Base-by-base conservation (phyloP, 2,113 vertebrate genomes). In the Lucifuga dentata region DNA sequence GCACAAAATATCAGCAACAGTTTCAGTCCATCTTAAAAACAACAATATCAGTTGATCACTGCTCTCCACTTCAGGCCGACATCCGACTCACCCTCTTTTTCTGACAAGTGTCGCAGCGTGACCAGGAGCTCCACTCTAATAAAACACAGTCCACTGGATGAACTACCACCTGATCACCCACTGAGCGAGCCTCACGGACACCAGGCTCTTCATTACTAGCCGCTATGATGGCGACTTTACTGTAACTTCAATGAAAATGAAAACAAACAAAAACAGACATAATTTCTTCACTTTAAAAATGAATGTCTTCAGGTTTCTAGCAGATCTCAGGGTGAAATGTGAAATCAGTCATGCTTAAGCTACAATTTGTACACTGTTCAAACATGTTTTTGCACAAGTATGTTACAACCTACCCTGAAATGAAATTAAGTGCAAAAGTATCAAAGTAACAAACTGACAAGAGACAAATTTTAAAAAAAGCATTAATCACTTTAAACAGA, bases 121-220 rank as follows among this genome's bases (percentile, higher is more conserved):
- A 95, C 97, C 97, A 98, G 0, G 91, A 19, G 10, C 94, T 95
- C 97, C 97, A 99, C 32, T 90, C 61, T 1, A 96, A 96, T 40
- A 94, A 70, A 1, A 11, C 1, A 15, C 97, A 99, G 77, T 97
- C 92, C 3, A 93, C 76, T 0, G 95, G 93, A 5, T 84, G 78
- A 0, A 79, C 88, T 0, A 48, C 2, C 3, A 0, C 35, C 1
- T 16, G 64, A 5, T 26, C 6, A 3, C 48, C 60, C 20, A 21
- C 78, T 9, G 90, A 69, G 0, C 76, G 80, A 38, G 60, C 44
- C 24, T 76, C 65, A 38, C 80, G 90, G 10, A 62, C 69, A 26
- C 44, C 2, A 3, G 52, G 5, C 3, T 59, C 58, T 5, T 59
- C 79, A 21, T 29, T 6, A 40, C 41, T 64, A 3, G 15, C 52